These are phyloP conservation scores for Coluber constrictor DNA, from an alignment of 2,797 vertebrate species.

Conservation along the genomic window DNA sequence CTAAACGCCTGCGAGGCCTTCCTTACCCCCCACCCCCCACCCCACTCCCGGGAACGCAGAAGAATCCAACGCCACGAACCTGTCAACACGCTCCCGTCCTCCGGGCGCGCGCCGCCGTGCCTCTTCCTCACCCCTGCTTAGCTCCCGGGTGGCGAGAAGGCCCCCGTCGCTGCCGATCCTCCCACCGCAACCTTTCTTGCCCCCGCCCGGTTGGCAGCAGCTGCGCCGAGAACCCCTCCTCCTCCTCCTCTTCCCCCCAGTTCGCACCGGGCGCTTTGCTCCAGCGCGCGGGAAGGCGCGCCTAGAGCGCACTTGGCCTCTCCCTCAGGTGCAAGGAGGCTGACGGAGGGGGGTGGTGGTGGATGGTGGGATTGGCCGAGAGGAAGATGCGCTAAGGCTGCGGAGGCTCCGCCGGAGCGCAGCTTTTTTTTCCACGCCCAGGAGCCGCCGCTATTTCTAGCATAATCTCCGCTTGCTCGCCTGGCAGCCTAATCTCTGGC, in stretches of 20 bases:
- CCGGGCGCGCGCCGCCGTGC: constrained; percentile 39
- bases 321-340: constrained; percentile 45
- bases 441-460: constrained; percentile 56
- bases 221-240: neutral
- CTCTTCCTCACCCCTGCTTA: constrained; percentile 9
- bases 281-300: constrained; percentile 5
- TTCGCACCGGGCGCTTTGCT: neutral
- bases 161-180: neutral
- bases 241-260: neutral
- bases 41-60: neutral
- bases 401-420: constrained; percentile 35
- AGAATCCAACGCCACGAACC: constrained; percentile 42
- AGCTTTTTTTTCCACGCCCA: constrained; percentile 40
- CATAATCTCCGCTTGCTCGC: constrained; percentile 51
- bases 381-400: constrained; percentile 3
- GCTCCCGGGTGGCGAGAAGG: constrained; percentile 15
- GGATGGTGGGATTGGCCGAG: neutral
- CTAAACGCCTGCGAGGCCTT: neutral
- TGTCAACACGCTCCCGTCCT: constrained; percentile 45
- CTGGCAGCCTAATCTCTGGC: constrained; percentile 40
- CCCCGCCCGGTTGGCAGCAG: constrained; percentile 12
- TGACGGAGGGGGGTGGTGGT: too few relatives aligned
- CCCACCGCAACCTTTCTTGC: constrained; percentile 13
- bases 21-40: neutral
- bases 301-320: neutral